Conservation (phyloP, 2,888 invertebrate genomes). For the Kryphioiulus occultus region DNA sequence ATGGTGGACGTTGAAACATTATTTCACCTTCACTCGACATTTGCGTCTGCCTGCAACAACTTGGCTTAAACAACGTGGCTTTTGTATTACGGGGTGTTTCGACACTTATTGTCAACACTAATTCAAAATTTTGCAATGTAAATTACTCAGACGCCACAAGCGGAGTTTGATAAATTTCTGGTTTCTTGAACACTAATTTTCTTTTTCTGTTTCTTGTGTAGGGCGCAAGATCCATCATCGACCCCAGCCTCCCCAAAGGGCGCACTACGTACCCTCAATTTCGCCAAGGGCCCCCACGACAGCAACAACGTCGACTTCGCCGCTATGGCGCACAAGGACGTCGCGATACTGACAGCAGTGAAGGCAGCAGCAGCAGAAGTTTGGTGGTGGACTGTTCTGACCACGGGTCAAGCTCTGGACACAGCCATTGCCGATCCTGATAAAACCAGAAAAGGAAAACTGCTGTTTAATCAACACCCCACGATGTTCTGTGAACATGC, state of each 20-base stretch:
- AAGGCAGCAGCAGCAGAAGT: constrained; percentile 44
- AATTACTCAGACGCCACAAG: background rate
- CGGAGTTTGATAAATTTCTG: background rate
- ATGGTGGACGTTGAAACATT: background rate
- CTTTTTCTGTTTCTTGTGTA: background rate
- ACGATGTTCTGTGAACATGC: background rate
- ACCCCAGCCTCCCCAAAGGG: constrained; percentile 40
- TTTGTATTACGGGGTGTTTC: no score
- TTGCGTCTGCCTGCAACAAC: no score
- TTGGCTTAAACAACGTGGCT: no score
- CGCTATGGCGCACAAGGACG: constrained; percentile 46
- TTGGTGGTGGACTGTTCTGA: constrained; percentile 46
- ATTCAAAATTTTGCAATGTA: background rate
- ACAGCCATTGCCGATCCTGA: constrained; percentile 3
- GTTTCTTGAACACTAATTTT: background rate
- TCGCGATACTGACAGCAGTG: constrained; percentile 46
- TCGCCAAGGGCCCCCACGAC: constrained; percentile 46
- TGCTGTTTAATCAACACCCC: background rate
- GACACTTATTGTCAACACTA: background rate
- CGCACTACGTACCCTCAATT: constrained; percentile 38
- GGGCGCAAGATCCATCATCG: constrained; percentile 45
- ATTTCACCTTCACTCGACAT: no score
- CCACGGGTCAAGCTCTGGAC: constrained; percentile 46
- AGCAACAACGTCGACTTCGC: constrained; percentile 45
- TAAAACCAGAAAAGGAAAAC: background rate